Evolutionary conservation across 2,797 vertebrate species (phyloP).

Genomic region (Delichon dasypus): DNA sequence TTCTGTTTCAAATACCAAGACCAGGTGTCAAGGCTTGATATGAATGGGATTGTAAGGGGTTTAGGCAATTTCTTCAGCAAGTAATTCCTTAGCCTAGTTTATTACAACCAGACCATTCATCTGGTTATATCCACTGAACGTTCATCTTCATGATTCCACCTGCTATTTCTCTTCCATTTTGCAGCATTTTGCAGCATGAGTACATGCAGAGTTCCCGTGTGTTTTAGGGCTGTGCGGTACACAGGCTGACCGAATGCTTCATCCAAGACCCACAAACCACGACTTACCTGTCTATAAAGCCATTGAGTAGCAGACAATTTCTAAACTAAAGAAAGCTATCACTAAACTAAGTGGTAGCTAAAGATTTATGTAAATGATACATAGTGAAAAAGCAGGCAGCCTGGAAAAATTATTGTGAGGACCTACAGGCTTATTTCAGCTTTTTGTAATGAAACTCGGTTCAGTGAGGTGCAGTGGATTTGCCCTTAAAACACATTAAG

Average conservation of each 20-base stretch:
- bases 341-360: background rate
- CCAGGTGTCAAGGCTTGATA: background rate
- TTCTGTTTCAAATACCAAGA: background rate
- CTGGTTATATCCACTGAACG: fast-evolving
- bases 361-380: background rate
- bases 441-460: background rate
- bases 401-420: background rate
- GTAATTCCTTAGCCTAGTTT: background rate
- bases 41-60: background rate
- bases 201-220: background rate
- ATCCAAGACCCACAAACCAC: background rate
- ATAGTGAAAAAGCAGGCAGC: background rate
- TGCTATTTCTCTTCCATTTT: background rate
- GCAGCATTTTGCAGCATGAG: too few species aligned
- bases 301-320: background rate
- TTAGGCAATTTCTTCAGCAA: background rate
- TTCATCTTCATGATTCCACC: background rate
- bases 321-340: background rate
- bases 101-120: background rate
- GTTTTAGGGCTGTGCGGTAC: background rate
- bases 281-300: background rate
- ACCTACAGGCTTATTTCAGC: background rate
- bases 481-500: background rate
- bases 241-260: background rate
- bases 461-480: background rate